Conservation (phyloP, 2,888 invertebrate species). For the Labia minor region DNA sequence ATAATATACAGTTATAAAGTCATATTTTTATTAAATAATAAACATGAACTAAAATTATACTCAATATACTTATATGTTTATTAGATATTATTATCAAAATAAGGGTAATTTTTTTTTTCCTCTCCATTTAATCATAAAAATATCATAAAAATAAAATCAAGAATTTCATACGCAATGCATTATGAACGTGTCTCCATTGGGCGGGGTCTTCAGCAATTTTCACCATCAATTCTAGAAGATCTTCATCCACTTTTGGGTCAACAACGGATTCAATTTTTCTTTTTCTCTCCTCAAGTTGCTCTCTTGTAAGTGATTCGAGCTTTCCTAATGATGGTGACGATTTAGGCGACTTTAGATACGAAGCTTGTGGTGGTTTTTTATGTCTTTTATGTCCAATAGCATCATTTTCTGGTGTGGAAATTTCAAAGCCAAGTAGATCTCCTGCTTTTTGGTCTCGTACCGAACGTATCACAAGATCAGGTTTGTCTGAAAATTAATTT, state of each 20-base stretch:
- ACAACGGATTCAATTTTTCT: slow-evolving; percentile 17
- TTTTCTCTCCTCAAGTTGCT: neutral
- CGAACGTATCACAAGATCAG: neutral
- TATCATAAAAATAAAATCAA: no score
- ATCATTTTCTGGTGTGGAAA: neutral
- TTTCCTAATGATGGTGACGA: neutral
- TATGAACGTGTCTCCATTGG: slow-evolving; percentile 32
- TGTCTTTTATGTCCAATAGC: neutral
- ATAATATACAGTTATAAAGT: no score
- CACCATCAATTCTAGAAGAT: slow-evolving; percentile 30
- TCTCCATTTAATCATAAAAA: no score
- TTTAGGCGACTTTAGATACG: neutral
- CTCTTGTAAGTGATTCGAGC: neutral
- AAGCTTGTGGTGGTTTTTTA: neutral
- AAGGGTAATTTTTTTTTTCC: no score
- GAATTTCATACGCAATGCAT: slow-evolving; percentile 33
- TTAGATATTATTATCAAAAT: no score
- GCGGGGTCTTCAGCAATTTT: slow-evolving; percentile 33
- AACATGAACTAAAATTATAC: no score
- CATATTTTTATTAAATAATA: no score
- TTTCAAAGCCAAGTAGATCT: neutral
- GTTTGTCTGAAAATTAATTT: neutral
- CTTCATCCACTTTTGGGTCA: slow-evolving; percentile 24
- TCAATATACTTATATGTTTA: no score
- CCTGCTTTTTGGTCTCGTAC: neutral